Base-by-base conservation (phyloP, 2,113 vertebrate species). In the Rhinogobius similis region DNA sequence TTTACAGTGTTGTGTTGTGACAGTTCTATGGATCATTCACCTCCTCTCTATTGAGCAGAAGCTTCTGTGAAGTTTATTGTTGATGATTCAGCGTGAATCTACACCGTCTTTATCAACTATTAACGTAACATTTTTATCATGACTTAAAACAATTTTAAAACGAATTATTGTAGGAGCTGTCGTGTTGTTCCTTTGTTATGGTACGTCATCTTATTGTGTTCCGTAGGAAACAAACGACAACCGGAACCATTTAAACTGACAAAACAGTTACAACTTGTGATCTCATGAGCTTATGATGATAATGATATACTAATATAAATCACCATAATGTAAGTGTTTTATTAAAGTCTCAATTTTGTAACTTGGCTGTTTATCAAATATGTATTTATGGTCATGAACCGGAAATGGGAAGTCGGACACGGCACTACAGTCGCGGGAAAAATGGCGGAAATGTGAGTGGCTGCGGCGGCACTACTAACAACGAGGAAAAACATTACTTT, bases 381-480 rank as follows among this genome's bases (percentile, higher is more conserved):
- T 5, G 11, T n/a, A 11, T 52, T 1, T 52, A 5, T 5, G 24
- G 26, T 26, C 52, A 46, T 10, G 23, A 23, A 67, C 48, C 48
- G 82, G 82, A 82, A 83, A 24, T 12, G 18, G 70, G 5, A 24
- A 56, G 29, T 50, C 20, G 24, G 18, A 26, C 12, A 32, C 20
- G 18, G 70, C 67, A 63, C 38, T 16, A 10, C 12, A 73, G 29
- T 84, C 81, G 85, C 88, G 85, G 82, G 88, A 88, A 91, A 88
- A 81, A 90, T 87, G 89, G 89, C 70, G 85, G 85, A 90, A 82
- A 76, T 20, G 62, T 85, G 75, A 16, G 8, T 1, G 2, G 38
- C 8, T 36, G 32, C 32, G 5, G 46, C 32, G 50, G 32, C 64
- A 62, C 41, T 36, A 44, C 4, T 55, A 46, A 5, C 52, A 43